Evolutionary conservation across 2,888 invertebrate genomes (phyloP), one percentile per base, ranked within the genome.

Genomic region (Dione juno): DNA sequence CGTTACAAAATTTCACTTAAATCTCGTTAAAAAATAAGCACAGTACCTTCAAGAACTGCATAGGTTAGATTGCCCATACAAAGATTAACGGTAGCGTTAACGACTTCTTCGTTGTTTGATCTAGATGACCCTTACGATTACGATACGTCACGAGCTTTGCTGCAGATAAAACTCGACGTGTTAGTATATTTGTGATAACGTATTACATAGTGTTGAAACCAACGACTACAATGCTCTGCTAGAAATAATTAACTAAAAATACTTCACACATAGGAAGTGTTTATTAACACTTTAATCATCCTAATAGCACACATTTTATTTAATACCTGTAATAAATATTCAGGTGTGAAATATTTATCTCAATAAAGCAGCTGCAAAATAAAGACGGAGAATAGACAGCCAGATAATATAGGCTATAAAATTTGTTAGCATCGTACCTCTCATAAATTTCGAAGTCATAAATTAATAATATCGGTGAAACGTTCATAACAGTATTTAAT

Each of bases 31-130:
- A 28, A 28, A 28, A 28, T 5, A 16, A 50, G 10, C 9, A 48
- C 10, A 35, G 11, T 16, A 54, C 54, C 54, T 54, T 16, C 35
- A 16, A n/a, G n/a, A 28, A 53, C 53, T 9, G n/a, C 11, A 57
- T 37, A 54, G 37, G 5, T 54, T 54, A 37, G 37, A 54, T 37
- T 59, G 72, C 73, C 70, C 73, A 74, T 48, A 61, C 45, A 63
- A 50, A 64, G 67, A 69, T 75, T 74, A 77, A 75, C 73, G 75
- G 73, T 67, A 72, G 74, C 75, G 72, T 74, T 75, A 72, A 74
- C 72, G 71, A 75, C 71, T 68, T 70, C 71, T 68, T 70, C 70
- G 72, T 72, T 75, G 74, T 71, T 69, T 75, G 75, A 73, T 76
- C 75, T 73, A 70, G 74, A 74, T 74, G 75, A 76, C 74, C 74